phyloP scores from a whole-genome alignment of 2,888 invertebrate genomes.

The Sarcophaga carnaria region DNA sequence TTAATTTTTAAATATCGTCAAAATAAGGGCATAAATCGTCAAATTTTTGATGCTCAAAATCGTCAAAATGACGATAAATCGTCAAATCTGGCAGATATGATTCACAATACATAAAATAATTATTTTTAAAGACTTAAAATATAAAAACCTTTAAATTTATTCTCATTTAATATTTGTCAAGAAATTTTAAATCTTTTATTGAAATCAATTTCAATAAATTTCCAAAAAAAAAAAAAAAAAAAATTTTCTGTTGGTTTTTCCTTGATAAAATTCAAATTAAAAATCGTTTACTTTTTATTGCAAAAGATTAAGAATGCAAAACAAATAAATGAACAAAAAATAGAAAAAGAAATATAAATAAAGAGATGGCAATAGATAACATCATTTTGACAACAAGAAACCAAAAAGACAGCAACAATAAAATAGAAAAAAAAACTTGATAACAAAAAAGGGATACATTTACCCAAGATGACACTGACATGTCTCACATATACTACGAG shows the following conservation, averaged over 20 bases:
- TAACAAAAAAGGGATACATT: neutral
- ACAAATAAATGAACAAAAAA: too few relatives aligned
- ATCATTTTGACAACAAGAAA: constrained; percentile 46
- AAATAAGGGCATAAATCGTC: too few relatives aligned
- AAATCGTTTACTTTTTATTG: constrained; percentile 56
- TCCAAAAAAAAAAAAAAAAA: neutral
- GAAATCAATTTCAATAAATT: constrained; percentile 14
- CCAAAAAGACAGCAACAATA: constrained; percentile 29
- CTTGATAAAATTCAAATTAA: constrained; percentile 41
- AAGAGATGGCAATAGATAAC: neutral
- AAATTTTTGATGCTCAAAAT: too few relatives aligned
- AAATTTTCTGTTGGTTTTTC: neutral
- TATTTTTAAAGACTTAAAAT: neutral
- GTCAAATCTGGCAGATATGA: too few relatives aligned
- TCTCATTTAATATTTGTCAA: too few relatives aligned
- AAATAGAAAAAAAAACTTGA: constrained; percentile 17
- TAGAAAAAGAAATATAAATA: constrained; percentile 13
- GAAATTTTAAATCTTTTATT: neutral
- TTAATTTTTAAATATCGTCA: too few relatives aligned
- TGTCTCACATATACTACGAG: constrained; percentile 3
- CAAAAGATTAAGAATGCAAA: constrained; percentile 39
- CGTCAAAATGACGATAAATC: too few relatives aligned
- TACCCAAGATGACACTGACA: constrained; percentile 1
- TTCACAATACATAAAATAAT: too few relatives aligned
- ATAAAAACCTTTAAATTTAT: neutral